Base-by-base conservation (phyloP, 2,113 vertebrate species). In the Chloroceryle aenea region DNA sequence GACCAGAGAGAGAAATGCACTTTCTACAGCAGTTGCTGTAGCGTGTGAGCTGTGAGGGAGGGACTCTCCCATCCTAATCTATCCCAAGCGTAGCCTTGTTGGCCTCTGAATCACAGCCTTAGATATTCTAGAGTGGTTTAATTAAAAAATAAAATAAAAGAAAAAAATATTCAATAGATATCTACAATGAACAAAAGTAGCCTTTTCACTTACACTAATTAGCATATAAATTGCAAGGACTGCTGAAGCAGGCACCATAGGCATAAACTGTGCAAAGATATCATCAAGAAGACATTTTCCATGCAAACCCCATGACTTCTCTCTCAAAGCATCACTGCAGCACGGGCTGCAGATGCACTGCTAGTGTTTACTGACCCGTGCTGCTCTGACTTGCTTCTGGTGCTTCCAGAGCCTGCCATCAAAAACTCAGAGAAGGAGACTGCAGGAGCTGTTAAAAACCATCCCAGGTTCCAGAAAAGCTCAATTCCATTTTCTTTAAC, bases 171-270 rank as follows among this genome's bases (percentile, higher is more conserved):
- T 89, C 72, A 52, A 52, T 22, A 58, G 74, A 40, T 42, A 75
- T 13, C 43, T 63, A 56, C 79, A 87, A 48, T 34, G 64, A 95
- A 82, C 40, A 85, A 66, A 95, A 91, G 25, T 66, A 85, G 84
- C 50, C 74, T 93, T 97, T 96, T 53, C 66, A 69, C 50, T 91
- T 64, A 15, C 1, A 2, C 27, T 91, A 67, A 94, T 96, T 91
- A 96, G 63, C 89, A 95, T 85, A 85, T 38, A 96, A 87, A 94
- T 94, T 93, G 75, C 91, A 90, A 73, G 50, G 74, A 85, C 53
- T 83, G 18, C 72, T 66, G 85, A 90, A 73, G 48, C 0, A 0
- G 42, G 50, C 77, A 69, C 53, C 29, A 62, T 27, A 81, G 53
- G 32, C 86, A 61, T 53, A 81, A 69, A 47, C 55, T 67, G 42